Evolutionary conservation across 2,113 vertebrate genomes (phyloP).

Genomic region (Syngnathus typhle): DNA sequence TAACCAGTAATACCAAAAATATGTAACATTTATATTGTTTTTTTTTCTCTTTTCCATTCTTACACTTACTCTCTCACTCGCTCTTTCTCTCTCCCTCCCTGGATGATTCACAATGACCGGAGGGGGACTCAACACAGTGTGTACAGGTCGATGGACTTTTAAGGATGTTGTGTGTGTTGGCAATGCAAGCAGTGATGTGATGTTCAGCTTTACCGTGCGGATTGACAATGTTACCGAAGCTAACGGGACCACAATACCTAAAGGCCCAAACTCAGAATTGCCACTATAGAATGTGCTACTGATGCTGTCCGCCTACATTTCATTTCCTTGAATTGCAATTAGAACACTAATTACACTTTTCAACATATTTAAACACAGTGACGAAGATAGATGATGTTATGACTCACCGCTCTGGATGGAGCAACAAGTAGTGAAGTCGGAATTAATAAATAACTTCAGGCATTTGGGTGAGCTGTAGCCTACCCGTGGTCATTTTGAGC

Average conservation of each 20-base stretch:
- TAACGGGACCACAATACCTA: conserved; percentile 23
- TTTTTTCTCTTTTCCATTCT: background rate
- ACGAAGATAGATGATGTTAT: too few species aligned
- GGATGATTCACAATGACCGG: conserved; percentile 28
- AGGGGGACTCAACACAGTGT: conserved; percentile 21
- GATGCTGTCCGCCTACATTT: background rate
- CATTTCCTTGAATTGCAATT: background rate
- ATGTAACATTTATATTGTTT: background rate
- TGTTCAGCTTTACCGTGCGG: conserved; percentile 31
- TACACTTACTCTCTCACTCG: background rate
- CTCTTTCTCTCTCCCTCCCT: conserved; percentile 6
- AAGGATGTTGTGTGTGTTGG: conserved; percentile 45
- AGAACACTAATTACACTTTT: background rate
- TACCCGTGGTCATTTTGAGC: too few species aligned
- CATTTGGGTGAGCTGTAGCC: too few species aligned
- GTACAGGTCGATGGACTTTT: conserved; percentile 47
- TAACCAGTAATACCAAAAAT: background rate
- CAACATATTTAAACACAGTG: too few species aligned
- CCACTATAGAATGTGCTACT: background rate
- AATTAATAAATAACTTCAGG: too few species aligned
- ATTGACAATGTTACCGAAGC: conserved; percentile 22
- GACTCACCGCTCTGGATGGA: too few species aligned
- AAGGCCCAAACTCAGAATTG: conserved; percentile 15
- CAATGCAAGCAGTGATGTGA: conserved; percentile 25
- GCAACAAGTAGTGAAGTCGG: too few species aligned